These are phyloP conservation scores for Chaetodon trifasciatus DNA, from an alignment of 2,797 vertebrate genomes.

Conservation along the genomic window DNA sequence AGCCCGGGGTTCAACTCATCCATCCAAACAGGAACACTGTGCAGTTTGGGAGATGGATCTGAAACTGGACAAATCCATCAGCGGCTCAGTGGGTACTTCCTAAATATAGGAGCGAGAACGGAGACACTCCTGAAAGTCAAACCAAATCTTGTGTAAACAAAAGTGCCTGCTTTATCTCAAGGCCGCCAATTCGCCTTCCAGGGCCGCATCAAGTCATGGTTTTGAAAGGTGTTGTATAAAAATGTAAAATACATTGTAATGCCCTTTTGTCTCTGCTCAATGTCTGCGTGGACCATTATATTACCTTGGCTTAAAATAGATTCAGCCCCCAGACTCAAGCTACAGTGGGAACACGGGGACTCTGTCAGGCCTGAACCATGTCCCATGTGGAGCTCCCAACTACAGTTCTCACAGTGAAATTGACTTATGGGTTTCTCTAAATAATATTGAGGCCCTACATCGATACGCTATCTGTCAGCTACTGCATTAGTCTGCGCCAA, in stretches of 20 bases:
- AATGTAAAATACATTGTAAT: slow-evolving; percentile 73
- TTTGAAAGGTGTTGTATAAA: slow-evolving; percentile 83
- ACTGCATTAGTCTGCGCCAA: slow-evolving; percentile 55
- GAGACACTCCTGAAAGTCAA: slow-evolving; percentile 87
- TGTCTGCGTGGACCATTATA: slow-evolving; percentile 68
- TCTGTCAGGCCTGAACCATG: slow-evolving; percentile 20
- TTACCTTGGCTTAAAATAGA: slow-evolving; percentile 67
- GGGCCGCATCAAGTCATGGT: slow-evolving; percentile 83
- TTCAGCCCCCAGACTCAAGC: slow-evolving; percentile 45
- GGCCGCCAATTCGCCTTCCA: slow-evolving; percentile 81
- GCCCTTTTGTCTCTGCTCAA: slow-evolving; percentile 75
- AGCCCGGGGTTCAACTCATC: slow-evolving; percentile 71
- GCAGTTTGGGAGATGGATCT: slow-evolving; percentile 79
- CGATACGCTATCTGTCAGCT: slow-evolving; percentile 58
- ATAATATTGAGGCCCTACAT: slow-evolving; percentile 59
- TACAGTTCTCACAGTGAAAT: slow-evolving; percentile 36
- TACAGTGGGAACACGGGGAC: slow-evolving; percentile 34
- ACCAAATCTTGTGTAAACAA: slow-evolving; percentile 86
- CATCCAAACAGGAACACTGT: slow-evolving; percentile 84
- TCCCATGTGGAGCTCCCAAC: slow-evolving; percentile 50
- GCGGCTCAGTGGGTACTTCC: slow-evolving; percentile 85
- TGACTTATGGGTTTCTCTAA: slow-evolving; percentile 50
- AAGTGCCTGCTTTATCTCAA: slow-evolving; percentile 86
- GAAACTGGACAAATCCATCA: slow-evolving; percentile 85
- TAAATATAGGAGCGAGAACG: slow-evolving; percentile 88